Evolutionary conservation across 2,113 vertebrate genomes (phyloP).

Genomic region (Psittacula cyanocephala): DNA sequence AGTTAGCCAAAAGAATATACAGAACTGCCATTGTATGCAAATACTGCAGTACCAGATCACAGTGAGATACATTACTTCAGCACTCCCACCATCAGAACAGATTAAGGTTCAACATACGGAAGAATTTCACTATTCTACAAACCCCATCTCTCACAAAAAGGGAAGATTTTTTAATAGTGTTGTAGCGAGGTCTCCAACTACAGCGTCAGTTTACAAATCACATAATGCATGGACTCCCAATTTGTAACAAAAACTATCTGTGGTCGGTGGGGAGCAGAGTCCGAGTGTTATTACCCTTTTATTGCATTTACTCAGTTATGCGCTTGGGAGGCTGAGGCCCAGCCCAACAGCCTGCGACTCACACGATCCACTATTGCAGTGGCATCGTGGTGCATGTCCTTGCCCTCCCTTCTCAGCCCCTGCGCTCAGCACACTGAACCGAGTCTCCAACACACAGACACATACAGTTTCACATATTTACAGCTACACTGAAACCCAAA

Average conservation of each 20-base stretch:
- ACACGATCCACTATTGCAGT: background rate
- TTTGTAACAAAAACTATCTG: background rate
- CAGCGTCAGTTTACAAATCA: conserved; percentile 27
- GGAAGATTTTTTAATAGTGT: conserved; percentile 54
- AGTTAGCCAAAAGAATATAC: conserved; percentile 72
- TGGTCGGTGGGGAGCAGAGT: conserved; percentile 1
- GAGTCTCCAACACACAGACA: conserved; percentile 56
- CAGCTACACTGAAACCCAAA: conserved; percentile 72
- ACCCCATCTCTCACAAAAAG: conserved; percentile 61
- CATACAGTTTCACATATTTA: conserved; percentile 70
- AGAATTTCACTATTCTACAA: conserved; percentile 73
- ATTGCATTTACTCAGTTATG: conserved; percentile 49
- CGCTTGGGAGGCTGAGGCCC: background rate
- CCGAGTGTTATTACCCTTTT: background rate
- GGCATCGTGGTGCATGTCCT: background rate
- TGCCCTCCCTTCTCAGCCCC: background rate
- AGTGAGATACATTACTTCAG: conserved; percentile 71
- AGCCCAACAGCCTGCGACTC: background rate
- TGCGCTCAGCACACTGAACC: background rate
- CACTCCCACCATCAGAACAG: conserved; percentile 74
- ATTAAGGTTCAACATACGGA: conserved; percentile 1
- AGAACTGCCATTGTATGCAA: conserved; percentile 72
- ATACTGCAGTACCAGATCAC: conserved; percentile 68
- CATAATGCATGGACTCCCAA: background rate
- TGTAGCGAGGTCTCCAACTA: conserved; percentile 34